Base-by-base conservation (phyloP, 2,888 invertebrate genomes). In the Arenicola marina region DNA sequence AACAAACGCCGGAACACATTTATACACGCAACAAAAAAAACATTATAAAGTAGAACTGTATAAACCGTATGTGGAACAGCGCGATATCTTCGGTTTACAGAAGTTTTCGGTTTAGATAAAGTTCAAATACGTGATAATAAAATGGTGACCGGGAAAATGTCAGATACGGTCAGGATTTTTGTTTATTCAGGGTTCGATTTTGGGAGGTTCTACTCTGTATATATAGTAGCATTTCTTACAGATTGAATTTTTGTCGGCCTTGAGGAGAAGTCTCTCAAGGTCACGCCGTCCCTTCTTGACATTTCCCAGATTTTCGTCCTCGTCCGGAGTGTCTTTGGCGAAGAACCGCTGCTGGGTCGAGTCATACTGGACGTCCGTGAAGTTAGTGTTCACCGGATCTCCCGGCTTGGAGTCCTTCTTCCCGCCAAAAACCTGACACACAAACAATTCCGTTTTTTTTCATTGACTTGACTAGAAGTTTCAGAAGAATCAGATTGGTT, bases 171-270 rank as follows among this genome's bases (percentile, higher is more conserved):
- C n/a, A n/a, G n/a, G n/a, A n/a, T n/a, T n/a, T n/a, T n/a, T n/a
- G n/a, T n/a, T n/a, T n/a, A n/a, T n/a, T n/a, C n/a, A n/a, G n/a
- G n/a, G n/a, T n/a, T n/a, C n/a, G n/a, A n/a, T n/a, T n/a, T n/a
- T n/a, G n/a, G n/a, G n/a, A n/a, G n/a, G n/a, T n/a, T n/a, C n/a
- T n/a, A n/a, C n/a, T n/a, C n/a, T n/a, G n/a, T n/a, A n/a, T n/a
- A n/a, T n/a, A n/a, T n/a, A n/a, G n/a, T n/a, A n/a, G n/a, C n/a
- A n/a, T 38, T 18, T 72, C 78, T 76, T 70, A 80, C 80, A 76
- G 54, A 78, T 76, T 51, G 75, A 72, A 31, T 75, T 73, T 56
- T 77, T 74, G 65, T 79, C 77, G 54, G 78, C 77, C 62, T 75
- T 78, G 56, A 74, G 65, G 48, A 79, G 70, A 3, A 78, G 69